These are phyloP conservation scores for Tetragnatha versicolor DNA, from an alignment of 1,140 invertebrate species.

Conservation along the genomic window DNA sequence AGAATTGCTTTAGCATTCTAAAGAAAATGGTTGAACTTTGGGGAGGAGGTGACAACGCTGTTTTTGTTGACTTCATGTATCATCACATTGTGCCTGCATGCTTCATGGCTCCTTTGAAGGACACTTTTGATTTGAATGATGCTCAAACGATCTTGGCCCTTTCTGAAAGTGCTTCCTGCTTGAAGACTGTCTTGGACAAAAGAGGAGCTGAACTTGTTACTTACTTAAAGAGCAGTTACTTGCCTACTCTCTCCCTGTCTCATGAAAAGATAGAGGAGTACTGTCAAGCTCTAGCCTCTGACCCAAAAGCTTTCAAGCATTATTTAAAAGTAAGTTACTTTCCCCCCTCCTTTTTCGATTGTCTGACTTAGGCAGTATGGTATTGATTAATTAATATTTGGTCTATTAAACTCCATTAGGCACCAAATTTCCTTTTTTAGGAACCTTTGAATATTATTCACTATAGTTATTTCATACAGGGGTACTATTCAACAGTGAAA, in stretches of 20 bases:
- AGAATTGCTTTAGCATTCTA: constrained; percentile 69
- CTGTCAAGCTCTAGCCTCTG: constrained; percentile 65
- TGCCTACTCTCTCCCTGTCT: constrained; percentile 65
- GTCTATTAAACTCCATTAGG: neutral
- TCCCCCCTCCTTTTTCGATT: too few species aligned
- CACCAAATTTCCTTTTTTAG: constrained; percentile 14
- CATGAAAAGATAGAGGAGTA: constrained; percentile 65
- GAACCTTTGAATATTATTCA: too few species aligned
- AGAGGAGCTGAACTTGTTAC: constrained; percentile 66
- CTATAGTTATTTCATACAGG: too few species aligned
- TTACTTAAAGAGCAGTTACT: constrained; percentile 65
- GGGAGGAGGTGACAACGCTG: constrained; percentile 64
- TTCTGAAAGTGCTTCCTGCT: constrained; percentile 50
- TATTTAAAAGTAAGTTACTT: constrained; percentile 66
- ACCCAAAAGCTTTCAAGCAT: constrained; percentile 67
- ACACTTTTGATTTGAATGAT: constrained; percentile 69
- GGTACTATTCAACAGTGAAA: too few species aligned
- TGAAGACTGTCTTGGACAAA: constrained; percentile 43
- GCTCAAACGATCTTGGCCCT: constrained; percentile 65
- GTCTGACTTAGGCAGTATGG: neutral
- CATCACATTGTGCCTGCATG: constrained; percentile 69
- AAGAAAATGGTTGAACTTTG: constrained; percentile 68
- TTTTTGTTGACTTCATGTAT: constrained; percentile 68
- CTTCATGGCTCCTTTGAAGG: constrained; percentile 68
- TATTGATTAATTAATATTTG: neutral